These are phyloP conservation scores for Intellagama lesueurii DNA, from an alignment of 2,797 vertebrate genomes.

Conservation along the genomic window DNA sequence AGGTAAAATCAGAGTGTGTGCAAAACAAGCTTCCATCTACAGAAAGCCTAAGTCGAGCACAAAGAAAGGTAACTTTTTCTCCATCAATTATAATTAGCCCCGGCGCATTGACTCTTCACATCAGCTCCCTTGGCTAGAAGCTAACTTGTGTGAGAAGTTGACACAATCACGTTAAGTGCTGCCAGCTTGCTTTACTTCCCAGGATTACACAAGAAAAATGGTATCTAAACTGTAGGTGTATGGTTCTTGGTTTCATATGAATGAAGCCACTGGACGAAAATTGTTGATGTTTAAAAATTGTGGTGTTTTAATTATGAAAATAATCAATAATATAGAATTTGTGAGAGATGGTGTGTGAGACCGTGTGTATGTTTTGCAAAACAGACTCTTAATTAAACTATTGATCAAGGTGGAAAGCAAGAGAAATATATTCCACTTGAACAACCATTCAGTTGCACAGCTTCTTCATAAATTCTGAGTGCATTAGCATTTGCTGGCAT, in stretches of 20 bases:
- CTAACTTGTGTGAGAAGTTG: conserved; percentile 75
- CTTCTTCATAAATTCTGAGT: conserved; percentile 44
- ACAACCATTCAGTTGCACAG: conserved; percentile 49
- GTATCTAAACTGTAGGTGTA: conserved; percentile 54
- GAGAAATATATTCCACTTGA: conserved; percentile 51
- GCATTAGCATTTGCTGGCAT: conserved; percentile 6
- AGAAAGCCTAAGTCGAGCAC: conserved; percentile 59
- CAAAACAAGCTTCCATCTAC: conserved; percentile 64
- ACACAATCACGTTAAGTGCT: conserved; percentile 77
- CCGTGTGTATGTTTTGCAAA: conserved; percentile 26
- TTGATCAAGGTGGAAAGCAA: conserved; percentile 44
- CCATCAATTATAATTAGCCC: conserved; percentile 75
- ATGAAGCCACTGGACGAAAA: conserved; percentile 60
- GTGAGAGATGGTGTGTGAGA: conserved; percentile 37
- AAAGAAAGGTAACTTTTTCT: conserved; percentile 68
- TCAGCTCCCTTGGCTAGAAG: conserved; percentile 73
- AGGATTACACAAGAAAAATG: conserved; percentile 73
- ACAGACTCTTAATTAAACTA: conserved; percentile 66
- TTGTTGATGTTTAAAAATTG: conserved; percentile 70
- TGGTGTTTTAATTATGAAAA: conserved; percentile 70
- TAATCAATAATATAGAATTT: conserved; percentile 66
- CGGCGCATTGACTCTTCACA: conserved; percentile 66
- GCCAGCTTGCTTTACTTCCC: conserved; percentile 65
- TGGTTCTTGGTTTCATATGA: conserved; percentile 53
- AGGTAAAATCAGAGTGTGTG: conserved; percentile 60